Evolutionary conservation across 2,888 invertebrate species (phyloP).

Genomic region (Seladonia tumulorum): DNA sequence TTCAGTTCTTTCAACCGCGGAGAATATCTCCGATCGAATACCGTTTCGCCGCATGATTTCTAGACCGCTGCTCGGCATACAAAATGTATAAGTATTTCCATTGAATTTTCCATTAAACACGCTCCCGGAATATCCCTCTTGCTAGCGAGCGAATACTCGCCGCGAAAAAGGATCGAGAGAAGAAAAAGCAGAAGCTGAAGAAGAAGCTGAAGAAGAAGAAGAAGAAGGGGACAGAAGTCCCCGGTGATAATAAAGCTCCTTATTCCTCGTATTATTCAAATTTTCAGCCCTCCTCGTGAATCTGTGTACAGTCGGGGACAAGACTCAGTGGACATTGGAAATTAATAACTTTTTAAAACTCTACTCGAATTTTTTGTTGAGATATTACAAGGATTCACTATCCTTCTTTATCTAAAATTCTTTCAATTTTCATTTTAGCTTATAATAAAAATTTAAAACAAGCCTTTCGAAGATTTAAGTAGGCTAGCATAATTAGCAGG

Average conservation of each 20-base stretch:
- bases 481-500: no score
- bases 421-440: no score
- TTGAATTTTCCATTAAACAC: constrained; percentile 56
- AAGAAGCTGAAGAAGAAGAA: background rate
- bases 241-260: constrained; percentile 50
- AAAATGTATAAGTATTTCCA: constrained; percentile 53
- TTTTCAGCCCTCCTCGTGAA: constrained; percentile 16
- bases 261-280: constrained; percentile 48
- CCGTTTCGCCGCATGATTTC: constrained; percentile 3
- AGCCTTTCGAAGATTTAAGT: no score
- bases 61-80: constrained; percentile 21
- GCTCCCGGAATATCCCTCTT: constrained; percentile 21
- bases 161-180: background rate
- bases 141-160: background rate
- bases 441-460: no score
- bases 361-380: background rate
- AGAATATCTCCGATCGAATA: constrained; percentile 30
- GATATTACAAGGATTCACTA: background rate
- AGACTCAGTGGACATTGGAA: background rate
- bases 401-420: no score
- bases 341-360: background rate
- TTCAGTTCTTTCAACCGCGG: background rate
- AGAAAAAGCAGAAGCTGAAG: background rate
- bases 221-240: constrained; percentile 7
- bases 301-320: background rate